Evolutionary conservation across 2,888 invertebrate genomes (phyloP), one percentile per base, ranked within the genome.

Genomic region (Clivina fossor): DNA sequence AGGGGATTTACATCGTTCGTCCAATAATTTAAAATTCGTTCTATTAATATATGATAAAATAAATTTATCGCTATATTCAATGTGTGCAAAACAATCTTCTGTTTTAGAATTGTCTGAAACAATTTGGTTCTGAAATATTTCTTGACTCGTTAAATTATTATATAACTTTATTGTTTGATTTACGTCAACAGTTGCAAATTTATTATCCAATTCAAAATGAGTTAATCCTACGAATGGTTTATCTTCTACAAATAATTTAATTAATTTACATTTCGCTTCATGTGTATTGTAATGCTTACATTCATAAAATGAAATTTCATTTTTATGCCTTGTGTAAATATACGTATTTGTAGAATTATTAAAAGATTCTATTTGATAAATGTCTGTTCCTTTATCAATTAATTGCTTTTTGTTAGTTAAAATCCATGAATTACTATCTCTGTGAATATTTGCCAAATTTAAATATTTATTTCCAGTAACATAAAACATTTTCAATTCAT

Each of bases 141-240:
- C n/a, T n/a, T n/a, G n/a, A n/a, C n/a, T n/a, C n/a, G n/a, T n/a
- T n/a, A n/a, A n/a, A n/a, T 58, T n/a, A 49, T 61, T 30, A 9
- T 71, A 37, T 66, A 68, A 51, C 75, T 73, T 38, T 75, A 60
- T 37, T 69, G 69, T 19, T 72, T 74, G 2, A 72, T 66, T 63
- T 76, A 76, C 28, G 76, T 56, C 35, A n/a, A 40, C 19, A 5
- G 9, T 11, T 16, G 51, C 58, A 44, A 44, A 63, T 35, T 78
- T 75, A 57, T 74, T 74, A 56, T 70, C 74, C n/a, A n/a, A n/a
- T n/a, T n/a, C n/a, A n/a, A n/a, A 78, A 71, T 32, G 76, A 68
- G 1, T n/a, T n/a, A n/a, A n/a, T n/a, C n/a, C n/a, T n/a, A 76
- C 77, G 56, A 73, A 75, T 0, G 75, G 71, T 22, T 73, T 57